Evolutionary conservation across 2,888 invertebrate genomes (phyloP).

Genomic region (Eupithecia exiguata): DNA sequence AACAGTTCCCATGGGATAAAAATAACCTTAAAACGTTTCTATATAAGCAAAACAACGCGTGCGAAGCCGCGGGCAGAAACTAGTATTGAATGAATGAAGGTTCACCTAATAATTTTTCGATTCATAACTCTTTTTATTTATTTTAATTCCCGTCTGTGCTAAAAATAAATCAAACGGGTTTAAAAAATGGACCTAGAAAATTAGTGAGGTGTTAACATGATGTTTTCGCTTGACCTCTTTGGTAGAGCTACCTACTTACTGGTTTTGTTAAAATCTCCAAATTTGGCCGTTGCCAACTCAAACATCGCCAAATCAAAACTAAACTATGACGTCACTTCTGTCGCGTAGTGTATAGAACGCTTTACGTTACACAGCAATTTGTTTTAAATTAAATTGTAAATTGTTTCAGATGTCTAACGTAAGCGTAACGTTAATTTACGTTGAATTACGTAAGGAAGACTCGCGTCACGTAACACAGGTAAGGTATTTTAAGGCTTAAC

Average conservation of each 20-base stretch:
- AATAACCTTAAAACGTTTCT: too few relatives aligned
- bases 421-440: conserved; percentile 38
- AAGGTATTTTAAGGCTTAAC: conserved; percentile 13
- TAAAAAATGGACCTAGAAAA: not conserved
- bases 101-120: not conserved
- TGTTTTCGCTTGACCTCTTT: not conserved
- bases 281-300: not conserved
- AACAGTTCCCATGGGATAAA: too few relatives aligned
- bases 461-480: conserved; percentile 22
- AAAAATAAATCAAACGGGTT: not conserved
- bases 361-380: conserved; percentile 22
- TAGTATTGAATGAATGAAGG: not conserved
- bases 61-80: too few relatives aligned
- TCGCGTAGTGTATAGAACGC: not conserved
- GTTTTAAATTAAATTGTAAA: conserved; percentile 37
- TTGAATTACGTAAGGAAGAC: conserved; percentile 31
- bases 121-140: not conserved
- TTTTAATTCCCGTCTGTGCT: not conserved
- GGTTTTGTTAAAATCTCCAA: not conserved
- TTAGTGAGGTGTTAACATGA: not conserved
- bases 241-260: not conserved
- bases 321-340: conserved; percentile 5
- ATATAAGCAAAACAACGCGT: too few relatives aligned
- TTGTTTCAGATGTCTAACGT: conserved; percentile 45
- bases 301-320: not conserved